Evolutionary conservation across 2,888 invertebrate genomes (phyloP), one percentile per base, ranked within the genome.

Genomic region (Empis stercorea): DNA sequence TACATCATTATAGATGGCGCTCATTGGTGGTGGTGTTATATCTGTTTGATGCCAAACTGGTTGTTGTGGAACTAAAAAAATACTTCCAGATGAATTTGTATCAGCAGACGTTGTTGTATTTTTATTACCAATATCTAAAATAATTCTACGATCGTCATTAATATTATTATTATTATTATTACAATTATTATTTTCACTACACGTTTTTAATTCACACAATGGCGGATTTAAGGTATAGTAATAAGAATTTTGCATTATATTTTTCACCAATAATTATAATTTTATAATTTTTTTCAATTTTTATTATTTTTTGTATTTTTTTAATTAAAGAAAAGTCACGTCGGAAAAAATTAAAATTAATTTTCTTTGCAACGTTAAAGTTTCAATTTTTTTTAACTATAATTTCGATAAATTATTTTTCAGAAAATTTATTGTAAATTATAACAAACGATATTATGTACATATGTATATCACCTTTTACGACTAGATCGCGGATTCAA

Each of bases 81-180:
- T 30, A 14, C 48, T 39, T 47, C 48, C 39, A 37, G 46, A 23
- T n/a, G 11, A 6, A 40, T 39, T 17, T 11, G 3, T 39, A 20
- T 20, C 15, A 3, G 7, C 20, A 20, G 3, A 3, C 5, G 11
- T n/a, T 10, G 20, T 40, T 10, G 20, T 40, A 4, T 4, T 10
- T 13, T 40, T 40, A 40, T 40, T 40, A 14, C 74, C 74, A 53
- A 74, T 74, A 62, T 74, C 74, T 49, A 74, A 61, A 49, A 74
- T 72, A 0, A 74, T 70, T 2, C 70, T 59, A 4, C 71, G 71
- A 52, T 72, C 72, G 49, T 58, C 46, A 27, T 23, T 27, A 13
- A n/a, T 20, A 34, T 70, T 70, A 20, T 68, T 62, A 52, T 70
- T 71, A 32, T 68, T 69, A 37, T 60, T 61, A n/a, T 68, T 66